Evolutionary conservation across 2,113 vertebrate species (phyloP), one percentile per base, ranked within the genome.

Genomic region (Corythornis vintsioides): DNA sequence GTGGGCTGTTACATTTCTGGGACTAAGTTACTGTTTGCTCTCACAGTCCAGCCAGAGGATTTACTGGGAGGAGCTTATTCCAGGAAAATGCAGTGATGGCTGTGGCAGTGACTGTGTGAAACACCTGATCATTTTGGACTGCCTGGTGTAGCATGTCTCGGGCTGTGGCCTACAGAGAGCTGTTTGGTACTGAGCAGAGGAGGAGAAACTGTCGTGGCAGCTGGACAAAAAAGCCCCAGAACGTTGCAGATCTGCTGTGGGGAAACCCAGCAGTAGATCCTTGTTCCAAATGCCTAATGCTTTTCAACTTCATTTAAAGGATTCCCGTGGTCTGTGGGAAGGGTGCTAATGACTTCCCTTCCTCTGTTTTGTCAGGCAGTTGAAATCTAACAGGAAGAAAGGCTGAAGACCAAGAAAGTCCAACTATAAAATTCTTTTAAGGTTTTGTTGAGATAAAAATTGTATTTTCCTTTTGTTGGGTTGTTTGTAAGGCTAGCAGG

Each of bases 281-380:
- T 86, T 74, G 42, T 74, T 88, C 59, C 8, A 10, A 75, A 60
- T 57, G 56, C 40, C n/a, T 78, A 5, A 40, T 74, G 69, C 69
- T 80, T 91, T 89, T 89, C 55, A 76, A 28, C 61, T 67, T 35
- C 10, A 10, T 74, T 64, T 90, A 92, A 78, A 92, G 74, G 69
- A 86, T 81, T 89, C 89, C 71, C 1, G 0, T 72, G 31, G 70
- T 28, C 75, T 84, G 69, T 75, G 73, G 85, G 80, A 86, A 90
- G 33, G 53, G 45, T 90, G n/a, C 75, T 89, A 83, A 82, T 75
- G 48, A 63, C 63, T 42, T 76, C 13, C 47, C 60, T 83, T 94
- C 85, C 52, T 91, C n/a, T 86, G 38, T 88, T 91, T 94, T 80
- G 65, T 79, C 52, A 91, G 53, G 47, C n/a, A 52, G 90, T 94